Conservation (phyloP, 2,797 vertebrate genomes). For the Morus bassanus region DNA sequence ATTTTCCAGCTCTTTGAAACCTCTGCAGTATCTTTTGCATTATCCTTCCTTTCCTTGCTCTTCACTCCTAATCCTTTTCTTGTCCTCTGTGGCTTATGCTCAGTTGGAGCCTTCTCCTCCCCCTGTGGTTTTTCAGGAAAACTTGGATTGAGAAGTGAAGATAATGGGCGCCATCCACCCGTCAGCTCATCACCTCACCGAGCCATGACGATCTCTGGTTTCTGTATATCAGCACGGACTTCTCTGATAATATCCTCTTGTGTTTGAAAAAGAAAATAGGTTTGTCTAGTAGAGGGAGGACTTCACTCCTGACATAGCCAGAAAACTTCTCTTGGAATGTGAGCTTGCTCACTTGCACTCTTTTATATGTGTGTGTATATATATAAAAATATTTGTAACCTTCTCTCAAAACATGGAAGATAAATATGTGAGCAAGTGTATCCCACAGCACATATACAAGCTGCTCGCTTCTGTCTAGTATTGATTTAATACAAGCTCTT, state of each 20-base stretch:
- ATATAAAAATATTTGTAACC: conserved; percentile 58
- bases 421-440: conserved; percentile 35
- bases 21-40: neutral
- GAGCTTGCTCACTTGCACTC: conserved; percentile 5
- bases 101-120: conserved; percentile 25
- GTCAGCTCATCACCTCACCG: conserved; percentile 77
- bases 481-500: conserved; percentile 38
- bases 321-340: conserved; percentile 66
- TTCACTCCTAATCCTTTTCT: conserved; percentile 19
- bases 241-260: conserved; percentile 68
- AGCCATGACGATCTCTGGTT: conserved; percentile 70
- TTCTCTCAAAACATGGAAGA: conserved; percentile 35
- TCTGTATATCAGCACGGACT: conserved; percentile 69
- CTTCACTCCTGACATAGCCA: conserved; percentile 44
- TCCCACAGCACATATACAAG: conserved; percentile 1
- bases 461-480: conserved; percentile 31
- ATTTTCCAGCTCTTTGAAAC: neutral
- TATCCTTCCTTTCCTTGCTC: conserved; percentile 4
- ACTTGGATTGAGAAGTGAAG: conserved; percentile 70
- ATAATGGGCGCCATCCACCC: conserved; percentile 72
- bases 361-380: conserved; percentile 21
- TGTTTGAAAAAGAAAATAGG: conserved; percentile 56
- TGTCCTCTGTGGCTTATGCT: neutral
- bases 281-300: conserved; percentile 50
- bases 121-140: conserved; percentile 66